Percentiles rank a stretch among this genome's conserved stretches.
phyloP scores from a whole-genome alignment of 2,888 invertebrate species.

The Tetragonisca angustula region DNA sequence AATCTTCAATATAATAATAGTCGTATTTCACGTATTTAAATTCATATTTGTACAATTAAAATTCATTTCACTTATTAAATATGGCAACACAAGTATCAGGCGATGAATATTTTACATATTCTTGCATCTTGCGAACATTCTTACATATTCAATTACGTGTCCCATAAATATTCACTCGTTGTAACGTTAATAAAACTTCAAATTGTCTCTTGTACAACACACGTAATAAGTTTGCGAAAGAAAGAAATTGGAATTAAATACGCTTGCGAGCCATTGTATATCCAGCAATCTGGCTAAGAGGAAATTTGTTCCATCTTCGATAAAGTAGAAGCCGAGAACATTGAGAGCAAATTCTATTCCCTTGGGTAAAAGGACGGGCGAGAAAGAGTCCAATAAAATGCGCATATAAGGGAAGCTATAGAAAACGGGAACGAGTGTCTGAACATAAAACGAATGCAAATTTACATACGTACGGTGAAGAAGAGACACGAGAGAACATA shows the following conservation, averaged over 20 bases:
- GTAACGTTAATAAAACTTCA: not conserved
- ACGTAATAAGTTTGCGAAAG: not conserved
- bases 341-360: conserved; percentile 42
- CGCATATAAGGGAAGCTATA: conserved; percentile 25
- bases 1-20: too few species aligned
- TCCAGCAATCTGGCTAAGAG: conserved; percentile 5
- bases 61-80: too few species aligned
- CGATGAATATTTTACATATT: too few species aligned
- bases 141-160: not conserved
- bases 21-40: too few species aligned
- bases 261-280: not conserved
- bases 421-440: not conserved
- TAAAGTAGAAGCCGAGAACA: conserved; percentile 16
- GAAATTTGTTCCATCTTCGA: conserved; percentile 17
- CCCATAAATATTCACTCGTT: not conserved
- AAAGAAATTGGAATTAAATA: not conserved
- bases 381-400: conserved; percentile 26
- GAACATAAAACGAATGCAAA: conserved; percentile 38
- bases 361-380: not conserved
- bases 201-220: not conserved
- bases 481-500: conserved; percentile 27
- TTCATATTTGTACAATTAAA: too few species aligned
- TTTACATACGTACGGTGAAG: conserved; percentile 18
- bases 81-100: too few species aligned
- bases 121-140: too few species aligned